phyloP scores from a whole-genome alignment of 2,888 invertebrate genomes.

The Sympetrum striolatum region DNA sequence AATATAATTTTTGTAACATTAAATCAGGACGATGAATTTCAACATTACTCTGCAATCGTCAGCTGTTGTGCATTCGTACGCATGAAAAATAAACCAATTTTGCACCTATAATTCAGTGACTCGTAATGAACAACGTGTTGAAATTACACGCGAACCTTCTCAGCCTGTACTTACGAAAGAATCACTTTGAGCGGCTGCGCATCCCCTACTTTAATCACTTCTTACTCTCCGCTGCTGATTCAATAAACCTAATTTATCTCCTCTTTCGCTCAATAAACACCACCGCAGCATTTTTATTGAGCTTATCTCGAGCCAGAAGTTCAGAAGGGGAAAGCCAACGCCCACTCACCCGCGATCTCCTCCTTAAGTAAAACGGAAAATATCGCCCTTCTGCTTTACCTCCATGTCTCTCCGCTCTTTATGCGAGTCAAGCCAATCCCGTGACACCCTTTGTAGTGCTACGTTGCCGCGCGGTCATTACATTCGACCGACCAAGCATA shows the following conservation, averaged over 20 bases:
- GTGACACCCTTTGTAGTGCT: background rate
- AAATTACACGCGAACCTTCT: no score
- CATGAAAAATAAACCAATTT: no score
- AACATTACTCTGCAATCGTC: no score
- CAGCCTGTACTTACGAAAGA: no score
- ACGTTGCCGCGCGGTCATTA: background rate
- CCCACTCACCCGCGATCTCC: background rate
- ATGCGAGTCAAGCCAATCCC: background rate
- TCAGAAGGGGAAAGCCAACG: background rate
- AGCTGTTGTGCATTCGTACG: no score
- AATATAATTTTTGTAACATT: no score
- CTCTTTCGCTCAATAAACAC: background rate
- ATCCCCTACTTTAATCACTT: background rate
- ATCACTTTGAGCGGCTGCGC: no score
- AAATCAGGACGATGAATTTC: no score
- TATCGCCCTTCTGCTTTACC: background rate
- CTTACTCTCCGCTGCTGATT: background rate
- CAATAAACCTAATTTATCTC: background rate
- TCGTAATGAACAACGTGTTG: no score
- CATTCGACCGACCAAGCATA: background rate
- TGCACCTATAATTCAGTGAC: no score
- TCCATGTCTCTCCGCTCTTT: background rate
- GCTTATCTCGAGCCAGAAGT: background rate
- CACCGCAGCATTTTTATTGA: background rate
- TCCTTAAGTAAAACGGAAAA: background rate